phyloP scores from a whole-genome alignment of 2,113 vertebrate species.

The Arvicanthis niloticus region DNA sequence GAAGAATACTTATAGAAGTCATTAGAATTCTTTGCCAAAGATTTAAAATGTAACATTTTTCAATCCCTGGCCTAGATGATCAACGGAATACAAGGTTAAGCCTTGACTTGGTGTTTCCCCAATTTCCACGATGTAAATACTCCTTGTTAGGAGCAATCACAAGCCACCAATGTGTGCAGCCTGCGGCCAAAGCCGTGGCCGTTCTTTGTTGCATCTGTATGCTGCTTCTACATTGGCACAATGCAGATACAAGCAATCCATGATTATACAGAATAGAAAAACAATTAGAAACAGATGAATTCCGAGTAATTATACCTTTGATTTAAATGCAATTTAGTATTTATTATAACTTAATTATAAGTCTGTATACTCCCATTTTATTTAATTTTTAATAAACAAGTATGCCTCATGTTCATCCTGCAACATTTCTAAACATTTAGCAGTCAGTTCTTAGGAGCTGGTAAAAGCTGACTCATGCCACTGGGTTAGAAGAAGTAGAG shows the following conservation, averaged over 20 bases:
- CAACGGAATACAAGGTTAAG: neutral
- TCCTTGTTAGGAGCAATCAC: neutral
- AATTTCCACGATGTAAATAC: neutral
- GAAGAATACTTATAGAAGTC: neutral
- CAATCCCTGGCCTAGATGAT: neutral
- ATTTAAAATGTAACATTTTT: neutral
- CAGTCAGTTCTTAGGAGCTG: neutral
- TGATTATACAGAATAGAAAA: slow-evolving; percentile 19
- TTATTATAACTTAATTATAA: slow-evolving; percentile 6
- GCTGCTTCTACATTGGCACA: neutral
- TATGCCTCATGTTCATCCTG: neutral
- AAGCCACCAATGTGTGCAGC: neutral
- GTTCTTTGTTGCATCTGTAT: neutral
- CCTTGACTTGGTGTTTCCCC: neutral
- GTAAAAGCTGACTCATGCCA: neutral
- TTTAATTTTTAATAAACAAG: slow-evolving; percentile 50
- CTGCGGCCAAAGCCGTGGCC: neutral
- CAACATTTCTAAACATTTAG: slow-evolving; percentile 37
- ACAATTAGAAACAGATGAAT: slow-evolving; percentile 17
- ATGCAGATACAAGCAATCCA: neutral
- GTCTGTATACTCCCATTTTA: neutral
- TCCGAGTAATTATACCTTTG: slow-evolving; percentile 22
- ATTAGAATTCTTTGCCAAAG: neutral
- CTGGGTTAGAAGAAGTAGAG: neutral
- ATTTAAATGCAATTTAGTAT: slow-evolving; percentile 56